phyloP scores from a whole-genome alignment of 1,140 invertebrate genomes.

The Calephelis nemesis region DNA sequence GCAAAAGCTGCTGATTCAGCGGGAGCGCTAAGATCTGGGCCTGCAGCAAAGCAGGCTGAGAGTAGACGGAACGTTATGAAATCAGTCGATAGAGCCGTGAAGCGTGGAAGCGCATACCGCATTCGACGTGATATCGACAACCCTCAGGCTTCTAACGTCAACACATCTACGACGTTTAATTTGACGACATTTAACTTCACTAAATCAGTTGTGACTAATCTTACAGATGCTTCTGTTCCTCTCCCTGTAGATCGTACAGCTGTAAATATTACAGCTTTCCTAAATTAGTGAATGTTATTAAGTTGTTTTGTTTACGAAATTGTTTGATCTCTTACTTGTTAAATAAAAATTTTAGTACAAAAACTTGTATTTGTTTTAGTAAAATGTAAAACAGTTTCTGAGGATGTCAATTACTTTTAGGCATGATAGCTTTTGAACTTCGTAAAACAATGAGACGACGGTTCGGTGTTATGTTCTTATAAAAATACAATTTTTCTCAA shows the following conservation, averaged over 20 bases:
- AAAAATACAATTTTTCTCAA: too few relatives aligned
- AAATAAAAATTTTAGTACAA: too few relatives aligned
- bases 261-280: not conserved
- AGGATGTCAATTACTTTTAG: too few relatives aligned
- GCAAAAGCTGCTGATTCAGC: slow-evolving; percentile 54
- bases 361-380: too few relatives aligned
- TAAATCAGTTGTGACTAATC: not conserved
- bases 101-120: slow-evolving; percentile 43
- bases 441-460: too few relatives aligned
- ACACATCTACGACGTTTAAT: not conserved
- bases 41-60: slow-evolving; percentile 9
- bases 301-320: not conserved
- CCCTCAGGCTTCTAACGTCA: slow-evolving; percentile 32
- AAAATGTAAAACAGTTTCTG: too few relatives aligned
- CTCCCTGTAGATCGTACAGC: too few relatives aligned
- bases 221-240: not conserved
- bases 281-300: not conserved
- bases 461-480: too few relatives aligned
- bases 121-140: slow-evolving; percentile 41
- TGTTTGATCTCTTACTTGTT: not conserved
- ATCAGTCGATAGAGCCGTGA: slow-evolving; percentile 45
- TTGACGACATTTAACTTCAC: not conserved
- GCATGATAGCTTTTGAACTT: too few relatives aligned
- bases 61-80: slow-evolving; percentile 40
- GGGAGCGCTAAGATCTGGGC: slow-evolving; percentile 47